These are phyloP conservation scores for Calycopis cecrops DNA, from an alignment of 1,140 invertebrate genomes.

Conservation along the genomic window DNA sequence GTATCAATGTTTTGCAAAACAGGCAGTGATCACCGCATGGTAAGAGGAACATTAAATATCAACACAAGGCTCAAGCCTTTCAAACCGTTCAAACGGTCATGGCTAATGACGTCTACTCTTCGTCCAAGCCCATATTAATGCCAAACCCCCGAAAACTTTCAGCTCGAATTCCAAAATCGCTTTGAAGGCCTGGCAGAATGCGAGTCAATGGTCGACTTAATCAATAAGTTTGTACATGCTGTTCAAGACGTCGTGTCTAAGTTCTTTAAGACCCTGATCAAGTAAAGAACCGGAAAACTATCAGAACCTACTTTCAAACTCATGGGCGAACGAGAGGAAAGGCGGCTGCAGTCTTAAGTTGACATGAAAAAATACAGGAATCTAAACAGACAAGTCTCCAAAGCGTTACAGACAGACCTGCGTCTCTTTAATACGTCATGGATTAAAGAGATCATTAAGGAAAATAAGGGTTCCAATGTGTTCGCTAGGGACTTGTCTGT, in stretches of 20 bases:
- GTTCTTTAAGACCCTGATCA: too few species aligned
- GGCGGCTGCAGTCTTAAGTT: too few species aligned
- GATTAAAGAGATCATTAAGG: too few species aligned
- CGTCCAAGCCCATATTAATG: constrained; percentile 16
- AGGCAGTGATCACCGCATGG: constrained; percentile 36
- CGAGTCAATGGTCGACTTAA: neutral
- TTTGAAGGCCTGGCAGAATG: constrained; percentile 6
- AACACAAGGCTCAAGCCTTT: constrained; percentile 19
- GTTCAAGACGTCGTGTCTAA: neutral
- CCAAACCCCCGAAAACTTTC: constrained; percentile 20
- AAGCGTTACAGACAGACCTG: too few species aligned
- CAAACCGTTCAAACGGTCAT: constrained; percentile 16
- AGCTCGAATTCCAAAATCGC: constrained; percentile 19
- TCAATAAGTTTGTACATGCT: neutral
- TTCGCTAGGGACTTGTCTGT: too few species aligned
- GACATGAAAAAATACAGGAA: too few species aligned
- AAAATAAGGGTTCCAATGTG: too few species aligned
- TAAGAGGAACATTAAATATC: constrained; percentile 34
- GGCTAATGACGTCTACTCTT: constrained; percentile 26
- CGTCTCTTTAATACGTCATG: too few species aligned
- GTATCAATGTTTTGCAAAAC: constrained; percentile 13
- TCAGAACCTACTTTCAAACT: too few species aligned
- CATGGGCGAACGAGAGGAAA: too few species aligned
- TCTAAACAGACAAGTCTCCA: too few species aligned
- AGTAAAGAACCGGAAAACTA: too few species aligned